Evolutionary conservation across 1,140 invertebrate species (phyloP).

Genomic region (Cheumatopsyche charites): DNA sequence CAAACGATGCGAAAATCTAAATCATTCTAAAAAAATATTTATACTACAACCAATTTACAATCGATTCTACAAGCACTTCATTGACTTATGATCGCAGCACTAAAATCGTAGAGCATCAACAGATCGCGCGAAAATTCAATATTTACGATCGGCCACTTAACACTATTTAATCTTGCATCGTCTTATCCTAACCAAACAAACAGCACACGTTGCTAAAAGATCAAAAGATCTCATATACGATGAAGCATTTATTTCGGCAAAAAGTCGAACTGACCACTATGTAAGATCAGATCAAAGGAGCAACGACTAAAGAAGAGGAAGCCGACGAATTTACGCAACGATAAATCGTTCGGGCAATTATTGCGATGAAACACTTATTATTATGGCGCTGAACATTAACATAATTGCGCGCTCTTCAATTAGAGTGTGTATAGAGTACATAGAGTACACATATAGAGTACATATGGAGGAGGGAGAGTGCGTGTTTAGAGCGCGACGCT

Average conservation of each 20-base stretch:
- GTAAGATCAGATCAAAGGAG: not conserved
- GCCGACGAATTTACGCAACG: conserved; percentile 30
- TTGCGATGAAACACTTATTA: conserved; percentile 40
- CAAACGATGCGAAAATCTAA: not conserved
- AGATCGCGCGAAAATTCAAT: not conserved
- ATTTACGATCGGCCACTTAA: not conserved
- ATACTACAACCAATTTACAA: too few relatives aligned
- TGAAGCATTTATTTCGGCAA: too few relatives aligned
- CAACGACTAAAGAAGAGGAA: not conserved
- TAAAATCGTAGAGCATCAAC: too few relatives aligned
- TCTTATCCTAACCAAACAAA: not conserved
- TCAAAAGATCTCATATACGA: too few relatives aligned
- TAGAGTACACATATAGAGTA: not conserved
- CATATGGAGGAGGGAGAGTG: not conserved
- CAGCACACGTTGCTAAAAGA: not conserved
- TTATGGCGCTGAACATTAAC: conserved; percentile 35
- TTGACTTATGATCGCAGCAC: too few relatives aligned
- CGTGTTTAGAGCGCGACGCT: conserved; percentile 27
- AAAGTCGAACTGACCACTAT: too few relatives aligned
- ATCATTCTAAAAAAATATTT: not conserved
- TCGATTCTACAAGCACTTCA: too few relatives aligned
- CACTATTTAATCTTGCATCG: not conserved
- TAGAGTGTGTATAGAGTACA: conserved; percentile 11
- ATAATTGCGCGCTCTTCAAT: conserved; percentile 41
- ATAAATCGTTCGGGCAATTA: conserved; percentile 42